Conservation (phyloP, 2,113 vertebrate genomes). For the Mellivora capensis region DNA sequence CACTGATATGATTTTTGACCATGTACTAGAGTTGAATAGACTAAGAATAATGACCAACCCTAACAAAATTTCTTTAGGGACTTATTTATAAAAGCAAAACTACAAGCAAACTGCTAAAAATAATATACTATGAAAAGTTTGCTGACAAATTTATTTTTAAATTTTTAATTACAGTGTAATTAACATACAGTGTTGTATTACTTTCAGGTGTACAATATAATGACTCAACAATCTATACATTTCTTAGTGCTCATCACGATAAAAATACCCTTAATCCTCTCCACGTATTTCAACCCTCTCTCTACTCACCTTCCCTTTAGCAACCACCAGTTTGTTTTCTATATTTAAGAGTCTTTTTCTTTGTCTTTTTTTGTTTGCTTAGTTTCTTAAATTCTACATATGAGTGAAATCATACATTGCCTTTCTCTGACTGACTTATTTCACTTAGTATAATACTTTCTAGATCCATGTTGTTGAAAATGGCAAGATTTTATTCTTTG, state of each 20-base stretch:
- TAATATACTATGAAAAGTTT: not conserved
- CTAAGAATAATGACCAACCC: not conserved
- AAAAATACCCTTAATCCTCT: too few species aligned
- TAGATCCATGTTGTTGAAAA: not conserved
- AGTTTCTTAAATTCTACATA: not conserved
- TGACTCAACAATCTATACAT: too few species aligned
- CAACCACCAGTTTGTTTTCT: too few species aligned
- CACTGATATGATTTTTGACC: not conserved
- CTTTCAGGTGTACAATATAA: too few species aligned
- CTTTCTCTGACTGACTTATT: not conserved
- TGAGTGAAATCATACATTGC: not conserved
- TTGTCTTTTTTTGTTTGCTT: not conserved
- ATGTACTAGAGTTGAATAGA: not conserved
- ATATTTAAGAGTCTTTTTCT: too few species aligned
- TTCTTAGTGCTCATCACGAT: too few species aligned
- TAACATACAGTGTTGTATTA: too few species aligned
- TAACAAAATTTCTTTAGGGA: not conserved
- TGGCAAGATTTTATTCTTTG: not conserved
- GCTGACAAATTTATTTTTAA: not conserved
- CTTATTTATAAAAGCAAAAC: not conserved
- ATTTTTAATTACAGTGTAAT: too few species aligned
- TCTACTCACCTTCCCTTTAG: too few species aligned
- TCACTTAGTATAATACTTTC: not conserved
- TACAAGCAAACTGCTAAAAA: not conserved
- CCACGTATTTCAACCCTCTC: too few species aligned